Conservation (phyloP, 2,888 invertebrate species). For the Anodontia alba region DNA sequence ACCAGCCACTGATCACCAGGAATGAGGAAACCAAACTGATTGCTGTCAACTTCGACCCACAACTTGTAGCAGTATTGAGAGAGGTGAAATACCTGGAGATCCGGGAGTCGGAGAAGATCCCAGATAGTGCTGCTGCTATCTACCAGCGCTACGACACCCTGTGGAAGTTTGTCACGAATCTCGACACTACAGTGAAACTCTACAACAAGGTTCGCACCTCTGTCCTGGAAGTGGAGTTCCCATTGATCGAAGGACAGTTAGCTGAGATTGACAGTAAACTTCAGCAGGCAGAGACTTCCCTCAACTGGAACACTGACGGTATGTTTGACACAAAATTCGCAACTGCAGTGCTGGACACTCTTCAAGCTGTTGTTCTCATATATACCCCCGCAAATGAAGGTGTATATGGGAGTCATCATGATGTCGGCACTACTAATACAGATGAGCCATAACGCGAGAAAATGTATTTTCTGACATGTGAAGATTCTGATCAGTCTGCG, state of each 20-base stretch:
- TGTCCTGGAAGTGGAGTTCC: slow-evolving; percentile 94
- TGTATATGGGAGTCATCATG: too few relatives aligned
- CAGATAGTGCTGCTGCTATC: slow-evolving; percentile 88
- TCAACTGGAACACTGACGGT: slow-evolving; percentile 96
- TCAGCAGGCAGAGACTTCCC: slow-evolving; percentile 90
- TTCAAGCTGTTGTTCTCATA: too few relatives aligned
- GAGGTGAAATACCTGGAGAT: slow-evolving; percentile 95
- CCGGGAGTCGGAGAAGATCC: slow-evolving; percentile 86
- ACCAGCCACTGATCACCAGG: slow-evolving; percentile 90
- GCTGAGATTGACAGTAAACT: slow-evolving; percentile 93
- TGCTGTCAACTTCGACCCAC: slow-evolving; percentile 93
- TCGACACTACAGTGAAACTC: slow-evolving; percentile 86
- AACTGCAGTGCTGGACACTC: too few relatives aligned
- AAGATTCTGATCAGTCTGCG: too few relatives aligned
- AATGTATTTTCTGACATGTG: too few relatives aligned
- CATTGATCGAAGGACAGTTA: slow-evolving; percentile 93
- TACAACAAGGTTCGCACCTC: slow-evolving; percentile 94
- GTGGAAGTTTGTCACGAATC: slow-evolving; percentile 89
- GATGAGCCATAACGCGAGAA: too few relatives aligned
- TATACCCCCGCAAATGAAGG: too few relatives aligned
- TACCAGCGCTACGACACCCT: slow-evolving; percentile 92
- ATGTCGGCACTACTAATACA: too few relatives aligned
- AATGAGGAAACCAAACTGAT: slow-evolving; percentile 88
- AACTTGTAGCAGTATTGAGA: slow-evolving; percentile 92
- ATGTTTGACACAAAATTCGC: too few relatives aligned